Base-by-base conservation (phyloP, 2,888 invertebrate species). In the Lysandra bellargus region DNA sequence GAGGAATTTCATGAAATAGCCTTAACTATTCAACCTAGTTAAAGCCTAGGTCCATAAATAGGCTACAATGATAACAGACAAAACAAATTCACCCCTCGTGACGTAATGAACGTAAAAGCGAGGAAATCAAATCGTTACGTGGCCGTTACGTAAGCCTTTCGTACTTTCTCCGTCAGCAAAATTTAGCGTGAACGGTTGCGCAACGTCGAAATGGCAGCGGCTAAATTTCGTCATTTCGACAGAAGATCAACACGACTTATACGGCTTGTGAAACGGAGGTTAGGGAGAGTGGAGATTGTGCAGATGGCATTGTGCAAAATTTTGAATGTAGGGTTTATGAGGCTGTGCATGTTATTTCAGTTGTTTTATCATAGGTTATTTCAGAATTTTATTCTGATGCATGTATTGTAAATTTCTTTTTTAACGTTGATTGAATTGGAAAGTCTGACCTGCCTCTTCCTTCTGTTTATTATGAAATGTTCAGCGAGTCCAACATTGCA, bases 151-250 rank as follows among this genome's bases (percentile, higher is more conserved):
- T 94, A 94, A 90, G 87, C 92, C 94, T 94, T 94, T 94, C 94
- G 94, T 90, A 93, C 94, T 94, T 94, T 94, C 94, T 93, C 94
- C 92, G 93, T 90, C 93, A 91, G 92, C 93, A 94, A 94, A 94
- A 94, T 94, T 94, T 93, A 92, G 94, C 93, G 91, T 92, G 90
- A 90, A 87, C 86, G 83, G 86, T 93, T 94, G 88, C 88, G 92
- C 89, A 87, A 92, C 85, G 87, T 89, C 90, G 89, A 93, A 94
- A 94, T 93, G 92, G 93, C 93, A 92, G 89, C 89, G 89, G 90
- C 91, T 90, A 91, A 93, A 93, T 94, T 94, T 94, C 94, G 93
- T 91, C 92, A 94, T 91, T 92, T 90, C 88, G 88, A 87, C 87
- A 86, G 91, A 92, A 90, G 91, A 92, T 90, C 91, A 87, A 82